phyloP scores from a whole-genome alignment of 2,113 vertebrate genomes.

The Semicossyphus pulcher region DNA sequence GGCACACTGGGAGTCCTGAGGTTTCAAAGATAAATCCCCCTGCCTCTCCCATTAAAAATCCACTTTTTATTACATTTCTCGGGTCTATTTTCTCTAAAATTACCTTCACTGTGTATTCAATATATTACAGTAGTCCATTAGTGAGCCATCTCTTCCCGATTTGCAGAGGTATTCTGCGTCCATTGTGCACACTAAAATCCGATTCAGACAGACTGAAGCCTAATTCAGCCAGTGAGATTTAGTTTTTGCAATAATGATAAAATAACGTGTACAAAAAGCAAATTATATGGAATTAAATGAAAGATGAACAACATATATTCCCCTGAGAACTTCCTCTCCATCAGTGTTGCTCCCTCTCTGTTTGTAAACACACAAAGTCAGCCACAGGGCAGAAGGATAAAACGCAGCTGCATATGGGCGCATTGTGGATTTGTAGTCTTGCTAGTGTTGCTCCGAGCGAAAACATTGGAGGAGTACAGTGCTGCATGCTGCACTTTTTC shows the following conservation, averaged over 20 bases:
- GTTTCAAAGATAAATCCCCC: conserved; percentile 38
- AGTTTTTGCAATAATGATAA: conserved; percentile 12
- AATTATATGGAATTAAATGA: conserved; percentile 12
- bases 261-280: neutral
- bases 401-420: conserved; percentile 48
- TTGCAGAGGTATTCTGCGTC: conserved; percentile 17
- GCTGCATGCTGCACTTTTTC: conserved; percentile 35
- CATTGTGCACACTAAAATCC: conserved; percentile 26
- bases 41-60: conserved; percentile 16
- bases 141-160: conserved; percentile 15
- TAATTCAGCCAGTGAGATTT: conserved; percentile 13
- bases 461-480: conserved; percentile 39
- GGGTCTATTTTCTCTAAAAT: conserved; percentile 40
- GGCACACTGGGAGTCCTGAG: conserved; percentile 12
- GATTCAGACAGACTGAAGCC: conserved; percentile 25
- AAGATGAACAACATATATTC: conserved; percentile 25
- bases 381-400: conserved; percentile 43
- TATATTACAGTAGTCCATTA: conserved; percentile 51
- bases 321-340: conserved; percentile 8
- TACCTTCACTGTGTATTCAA: conserved; percentile 42
- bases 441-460: conserved; percentile 40
- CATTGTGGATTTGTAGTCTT: conserved; percentile 40
- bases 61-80: conserved; percentile 46
- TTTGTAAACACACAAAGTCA: conserved; percentile 42
- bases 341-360: conserved; percentile 18